Evolutionary conservation across 2,113 vertebrate genomes (phyloP).

Genomic region (Cnemophilus loriae): DNA sequence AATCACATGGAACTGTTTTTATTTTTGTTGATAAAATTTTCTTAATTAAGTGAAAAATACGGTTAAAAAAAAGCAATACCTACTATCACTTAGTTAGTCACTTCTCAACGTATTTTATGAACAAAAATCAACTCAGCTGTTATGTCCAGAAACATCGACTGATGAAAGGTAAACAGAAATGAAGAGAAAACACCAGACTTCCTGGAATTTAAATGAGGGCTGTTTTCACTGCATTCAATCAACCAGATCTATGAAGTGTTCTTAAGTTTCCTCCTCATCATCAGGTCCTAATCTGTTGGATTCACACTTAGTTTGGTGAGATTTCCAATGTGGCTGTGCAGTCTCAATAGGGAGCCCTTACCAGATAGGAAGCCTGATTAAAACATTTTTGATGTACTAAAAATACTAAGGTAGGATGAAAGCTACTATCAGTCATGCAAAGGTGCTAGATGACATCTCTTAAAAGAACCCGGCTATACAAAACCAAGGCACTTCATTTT

Average conservation of each 20-base stretch:
- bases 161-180: background rate
- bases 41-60: background rate
- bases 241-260: background rate
- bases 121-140: background rate
- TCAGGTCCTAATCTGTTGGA: background rate
- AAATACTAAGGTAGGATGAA: background rate
- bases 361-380: background rate
- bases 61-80: accelerated
- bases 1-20: background rate
- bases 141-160: background rate
- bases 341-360: background rate
- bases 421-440: background rate
- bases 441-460: background rate
- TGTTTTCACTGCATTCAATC: background rate
- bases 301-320: background rate
- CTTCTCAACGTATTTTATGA: background rate
- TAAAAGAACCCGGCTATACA: background rate
- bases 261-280: background rate
- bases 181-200: background rate
- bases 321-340: background rate
- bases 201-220: background rate
- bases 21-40: background rate
- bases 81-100: background rate
- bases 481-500: background rate
- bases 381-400: background rate